These are phyloP conservation scores for Agriopis leucophaearia DNA, from an alignment of 2,888 invertebrate genomes.

Conservation along the genomic window DNA sequence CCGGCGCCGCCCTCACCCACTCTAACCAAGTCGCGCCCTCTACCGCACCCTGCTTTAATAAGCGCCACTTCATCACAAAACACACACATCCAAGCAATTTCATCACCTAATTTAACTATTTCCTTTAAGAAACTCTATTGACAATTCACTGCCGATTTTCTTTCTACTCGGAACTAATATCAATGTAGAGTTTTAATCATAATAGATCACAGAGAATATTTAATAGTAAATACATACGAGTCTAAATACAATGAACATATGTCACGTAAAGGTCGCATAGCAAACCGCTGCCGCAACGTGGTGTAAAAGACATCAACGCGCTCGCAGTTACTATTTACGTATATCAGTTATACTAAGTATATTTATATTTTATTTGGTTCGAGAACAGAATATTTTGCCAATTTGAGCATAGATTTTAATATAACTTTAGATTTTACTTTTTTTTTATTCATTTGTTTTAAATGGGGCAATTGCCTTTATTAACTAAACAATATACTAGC, in stretches of 20 bases:
- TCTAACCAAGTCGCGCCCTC: not conserved
- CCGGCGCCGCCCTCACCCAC: not conserved
- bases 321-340: conserved; percentile 18
- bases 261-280: conserved; percentile 33
- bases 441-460: no score
- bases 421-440: not conserved
- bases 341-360: no score
- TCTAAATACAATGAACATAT: conserved; percentile 25
- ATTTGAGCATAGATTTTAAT: not conserved
- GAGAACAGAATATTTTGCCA: not conserved
- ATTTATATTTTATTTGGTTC: not conserved
- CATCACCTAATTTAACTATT: not conserved
- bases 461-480: no score
- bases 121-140: conserved; percentile 17
- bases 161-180: not conserved
- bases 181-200: not conserved
- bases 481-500: no score
- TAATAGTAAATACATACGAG: conserved; percentile 12
- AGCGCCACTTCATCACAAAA: no score
- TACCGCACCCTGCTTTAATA: not conserved
- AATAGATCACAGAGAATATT: not conserved
- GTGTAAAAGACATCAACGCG: conserved; percentile 74
- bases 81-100: conserved; percentile 4
- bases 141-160: not conserved
- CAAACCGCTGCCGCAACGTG: conserved; percentile 17